Evolutionary conservation across 2,113 vertebrate species (phyloP).

Genomic region (Corynorhinus townsendii): DNA sequence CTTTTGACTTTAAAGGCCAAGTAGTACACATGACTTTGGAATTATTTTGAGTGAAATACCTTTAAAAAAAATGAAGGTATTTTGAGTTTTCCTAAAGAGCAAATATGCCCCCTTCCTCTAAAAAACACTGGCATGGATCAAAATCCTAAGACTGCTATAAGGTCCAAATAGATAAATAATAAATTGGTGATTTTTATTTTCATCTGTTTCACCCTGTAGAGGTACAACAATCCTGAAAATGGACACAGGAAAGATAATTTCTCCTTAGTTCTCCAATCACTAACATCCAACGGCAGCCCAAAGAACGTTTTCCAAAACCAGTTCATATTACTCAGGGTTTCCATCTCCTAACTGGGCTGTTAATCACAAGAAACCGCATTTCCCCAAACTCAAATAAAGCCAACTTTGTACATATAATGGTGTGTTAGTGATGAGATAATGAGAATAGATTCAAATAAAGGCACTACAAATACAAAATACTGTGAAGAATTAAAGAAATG

Average conservation of each 20-base stretch:
- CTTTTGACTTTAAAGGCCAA: not conserved
- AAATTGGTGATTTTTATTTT: not conserved
- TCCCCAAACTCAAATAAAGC: slow-evolving; percentile 28
- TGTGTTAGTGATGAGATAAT: not conserved
- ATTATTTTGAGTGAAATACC: slow-evolving; percentile 8
- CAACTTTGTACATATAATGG: not conserved
- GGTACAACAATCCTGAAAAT: not conserved
- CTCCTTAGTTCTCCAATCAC: not conserved
- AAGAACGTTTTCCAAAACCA: not conserved
- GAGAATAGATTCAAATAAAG: not conserved
- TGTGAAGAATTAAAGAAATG: not conserved
- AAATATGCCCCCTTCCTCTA: not conserved
- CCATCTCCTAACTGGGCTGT: not conserved
- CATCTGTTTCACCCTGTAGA: not conserved
- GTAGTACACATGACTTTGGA: not conserved
- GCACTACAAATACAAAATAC: not conserved
- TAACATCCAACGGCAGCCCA: not conserved
- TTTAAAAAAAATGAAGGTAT: too few relatives aligned
- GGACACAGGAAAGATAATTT: not conserved
- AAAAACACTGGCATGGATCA: not conserved
- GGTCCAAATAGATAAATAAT: not conserved
- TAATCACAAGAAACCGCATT: not conserved
- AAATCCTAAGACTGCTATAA: not conserved
- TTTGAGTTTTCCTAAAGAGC: not conserved
- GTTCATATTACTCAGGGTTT: not conserved